Base-by-base conservation (phyloP, 2,113 vertebrate genomes). In the Todiramphus chloris region DNA sequence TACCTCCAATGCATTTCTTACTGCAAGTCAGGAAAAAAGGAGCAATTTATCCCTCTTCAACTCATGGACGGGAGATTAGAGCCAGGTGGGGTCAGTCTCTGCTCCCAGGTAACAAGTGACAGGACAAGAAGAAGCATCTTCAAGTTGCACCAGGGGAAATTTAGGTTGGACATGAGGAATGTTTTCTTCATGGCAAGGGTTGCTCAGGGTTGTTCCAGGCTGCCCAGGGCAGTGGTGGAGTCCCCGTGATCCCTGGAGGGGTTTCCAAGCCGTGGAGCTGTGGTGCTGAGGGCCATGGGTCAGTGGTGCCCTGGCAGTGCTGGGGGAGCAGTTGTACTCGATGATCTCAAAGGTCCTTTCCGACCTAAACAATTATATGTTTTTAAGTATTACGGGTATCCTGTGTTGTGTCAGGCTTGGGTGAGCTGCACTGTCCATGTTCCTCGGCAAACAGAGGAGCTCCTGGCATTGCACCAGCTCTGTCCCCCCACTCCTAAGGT, bases 391-490 rank as follows among this genome's bases (percentile, higher is more conserved):
- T 39, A 7, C 3, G 9, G 21, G 18, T 33, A 10, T 3, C 1
- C 0, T 27, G 50, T 11, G 33, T 56, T 2, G 0, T 24, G 5
- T 13, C 17, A 24, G 37, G 5, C 2, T 16, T 13, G 25, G 5
- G 3, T 20, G 25, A 74, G 21, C 9, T 41, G 21, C 39, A 10
- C 1, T 18, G 39, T 6, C 53, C 12, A 1, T 1, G 4, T 33
- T 83, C 68, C 73, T 64, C 0, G 0, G 18, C 6, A 23, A 64
- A 30, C 41, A 62, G 37, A 51, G 3, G 2, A 15, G 13, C 11
- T 79, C 41, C 37, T 10, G 21, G 21, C 13, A 3, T 27, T 39
- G 16, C 73, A 56, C 9, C 5, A 3, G 17, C 44, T 63, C 64
- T 44, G 25, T 16, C 20, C 13, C 18, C 33, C 27, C 11, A 2